Evolutionary conservation across 2,113 vertebrate genomes (phyloP).

Genomic region (Nycticorax nycticorax): DNA sequence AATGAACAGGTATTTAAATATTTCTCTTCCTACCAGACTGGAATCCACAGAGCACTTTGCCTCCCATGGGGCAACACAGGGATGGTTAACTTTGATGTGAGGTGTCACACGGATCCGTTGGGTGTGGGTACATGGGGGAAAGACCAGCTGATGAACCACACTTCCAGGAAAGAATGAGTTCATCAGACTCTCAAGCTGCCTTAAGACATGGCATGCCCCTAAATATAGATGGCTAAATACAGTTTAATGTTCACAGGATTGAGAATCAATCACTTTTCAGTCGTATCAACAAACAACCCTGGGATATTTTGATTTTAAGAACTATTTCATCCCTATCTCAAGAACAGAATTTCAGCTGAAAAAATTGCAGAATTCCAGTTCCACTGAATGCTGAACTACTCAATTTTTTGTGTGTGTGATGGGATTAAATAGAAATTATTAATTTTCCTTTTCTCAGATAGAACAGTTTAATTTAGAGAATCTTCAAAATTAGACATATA

Average conservation of each 20-base stretch:
- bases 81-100: background rate
- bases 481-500: background rate
- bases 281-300: background rate
- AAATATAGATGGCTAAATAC: background rate
- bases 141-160: background rate
- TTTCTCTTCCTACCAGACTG: background rate
- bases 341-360: background rate
- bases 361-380: background rate
- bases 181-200: background rate
- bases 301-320: background rate
- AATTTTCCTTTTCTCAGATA: background rate
- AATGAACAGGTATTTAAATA: background rate
- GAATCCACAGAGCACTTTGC: background rate
- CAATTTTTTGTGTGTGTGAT: background rate
- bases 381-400: background rate
- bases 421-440: background rate
- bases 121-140: rapidly evolving
- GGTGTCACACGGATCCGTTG: background rate
- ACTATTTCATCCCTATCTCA: background rate
- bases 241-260: background rate
- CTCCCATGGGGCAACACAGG: background rate
- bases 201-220: background rate
- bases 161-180: background rate
- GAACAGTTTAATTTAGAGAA: background rate
- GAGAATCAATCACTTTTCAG: background rate